Evolutionary conservation across 2,797 vertebrate species (phyloP).

Genomic region (Pseudochromis fuscus): DNA sequence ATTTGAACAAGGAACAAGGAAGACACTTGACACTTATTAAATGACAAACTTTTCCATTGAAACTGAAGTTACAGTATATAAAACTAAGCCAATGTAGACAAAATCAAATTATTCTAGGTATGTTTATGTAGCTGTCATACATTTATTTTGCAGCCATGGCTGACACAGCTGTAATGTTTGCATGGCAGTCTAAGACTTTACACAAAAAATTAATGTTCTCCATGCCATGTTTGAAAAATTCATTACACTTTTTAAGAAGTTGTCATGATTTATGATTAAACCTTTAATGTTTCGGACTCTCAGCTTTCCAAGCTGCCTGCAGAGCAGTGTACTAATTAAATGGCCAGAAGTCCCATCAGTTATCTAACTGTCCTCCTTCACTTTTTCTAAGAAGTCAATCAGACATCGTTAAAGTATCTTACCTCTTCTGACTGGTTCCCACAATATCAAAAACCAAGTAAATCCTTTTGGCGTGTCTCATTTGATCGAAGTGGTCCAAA

Average conservation of each 20-base stretch:
- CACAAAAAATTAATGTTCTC: conserved; percentile 28
- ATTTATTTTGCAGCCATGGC: neutral
- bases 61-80: neutral
- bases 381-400: neutral
- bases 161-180: neutral
- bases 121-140: neutral
- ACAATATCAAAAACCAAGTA: neutral
- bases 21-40: conserved; percentile 1
- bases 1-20: conserved; percentile 74
- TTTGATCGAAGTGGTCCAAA: conserved; percentile 7
- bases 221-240: neutral
- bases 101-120: neutral
- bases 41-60: conserved; percentile 10
- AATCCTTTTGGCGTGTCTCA: conserved; percentile 16
- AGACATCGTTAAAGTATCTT: conserved; percentile 29
- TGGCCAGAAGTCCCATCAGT: neutral
- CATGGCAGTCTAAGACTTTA: neutral
- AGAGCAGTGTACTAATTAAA: conserved; percentile 3
- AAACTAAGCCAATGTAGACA: neutral
- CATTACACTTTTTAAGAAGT: neutral
- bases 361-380: conserved; percentile 18
- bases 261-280: neutral
- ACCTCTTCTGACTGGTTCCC: conserved; percentile 48
- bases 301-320: neutral
- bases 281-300: neutral